Evolutionary conservation across 2,888 invertebrate species (phyloP), one percentile per base, ranked within the genome.

Genomic region (Lepidochrysops patricia): DNA sequence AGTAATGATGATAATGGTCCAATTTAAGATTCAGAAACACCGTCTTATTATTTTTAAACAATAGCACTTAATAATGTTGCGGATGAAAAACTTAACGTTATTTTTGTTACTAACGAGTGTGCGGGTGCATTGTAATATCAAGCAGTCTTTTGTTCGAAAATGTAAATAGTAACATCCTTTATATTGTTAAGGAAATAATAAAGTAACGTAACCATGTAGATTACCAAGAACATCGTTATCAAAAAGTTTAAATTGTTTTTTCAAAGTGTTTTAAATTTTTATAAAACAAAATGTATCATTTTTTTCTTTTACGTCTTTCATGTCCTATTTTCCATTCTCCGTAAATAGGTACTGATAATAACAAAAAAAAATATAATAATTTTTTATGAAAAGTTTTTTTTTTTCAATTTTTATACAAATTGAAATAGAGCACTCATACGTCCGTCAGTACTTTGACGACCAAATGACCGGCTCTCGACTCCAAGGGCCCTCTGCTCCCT

Each of bases 401-500:
- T 4, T 9, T 4, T 1, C 12, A 49, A 35, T 48, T 58, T 48
- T 49, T 58, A 64, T 62, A 62, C 63, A 61, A 63, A 64, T 64
- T 60, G 64, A 65, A 70, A 70, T 69, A 68, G 67, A 67, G 67
- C 68, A 66, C 69, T 70, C 66, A 62, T 69, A 65, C 65, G 70
- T 70, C 66, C 65, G 68, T 66, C 69, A 68, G 68, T 67, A 67
- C 74, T 74, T 73, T 73, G 74, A 71, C 66, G 72, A 69, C 70
- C 71, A 72, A 73, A 75, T 73, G 74, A 75, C 72, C 71, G 72
- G 67, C 67, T 62, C 74, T 74, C 62, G 52, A 66, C 62, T 62
- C 67, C 72, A 72, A 72, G 77, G 70, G 67, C 76, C 71, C 71
- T 63, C 64, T 61, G 64, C 68, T 68, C 67, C 73, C 75, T 71